Base-by-base conservation (phyloP, 2,113 vertebrate genomes). In the Stigmatopora nigra region DNA sequence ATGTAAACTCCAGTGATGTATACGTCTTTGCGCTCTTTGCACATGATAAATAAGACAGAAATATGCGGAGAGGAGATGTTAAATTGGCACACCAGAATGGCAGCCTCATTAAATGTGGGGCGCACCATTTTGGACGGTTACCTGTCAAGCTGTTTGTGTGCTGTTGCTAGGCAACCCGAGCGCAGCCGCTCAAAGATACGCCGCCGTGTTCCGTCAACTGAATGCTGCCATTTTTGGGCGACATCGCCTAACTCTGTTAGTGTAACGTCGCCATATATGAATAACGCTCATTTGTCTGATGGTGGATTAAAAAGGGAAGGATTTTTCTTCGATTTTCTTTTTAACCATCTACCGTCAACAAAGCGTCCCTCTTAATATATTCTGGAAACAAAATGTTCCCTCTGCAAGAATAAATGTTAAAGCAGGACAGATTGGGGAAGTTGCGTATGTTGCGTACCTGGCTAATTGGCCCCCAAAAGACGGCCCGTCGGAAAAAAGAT, bases 121-220 rank as follows among this genome's bases (percentile, higher is more conserved):
- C 82, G 76, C 83, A 81, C 77, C 83, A 82, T 86, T 86, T 83
- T 82, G 75, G 76, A 79, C 69, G 46, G 59, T 69, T 73, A 49
- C 76, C 66, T 83, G 71, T 84, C 71, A 38, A 67, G 59, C 78
- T 84, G 81, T 84, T 84, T 82, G 82, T 81, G 64, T 65, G 75
- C 72, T 77, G 83, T 88, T 87, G 87, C 83, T 86, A 86, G 15
- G 80, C 48, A 70, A 86, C 80, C 71, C 70, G 14, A 65, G 70
- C 70, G 64, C 64, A 70, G 60, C 52, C 64, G 20, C 66, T 56
- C 53, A 75, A 69, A 78, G 67, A 44, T 46, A 22, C 25, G 25
- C 25, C 2, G 56, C 51, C 9, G 35, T 44, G 56, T 67, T 68
- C 69, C 69, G 72, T 68, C 71, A 74, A 70, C 56, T 45, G 36